These are phyloP conservation scores for Ariopsis seemanni DNA, from an alignment of 2,113 vertebrate species.

Conservation along the genomic window DNA sequence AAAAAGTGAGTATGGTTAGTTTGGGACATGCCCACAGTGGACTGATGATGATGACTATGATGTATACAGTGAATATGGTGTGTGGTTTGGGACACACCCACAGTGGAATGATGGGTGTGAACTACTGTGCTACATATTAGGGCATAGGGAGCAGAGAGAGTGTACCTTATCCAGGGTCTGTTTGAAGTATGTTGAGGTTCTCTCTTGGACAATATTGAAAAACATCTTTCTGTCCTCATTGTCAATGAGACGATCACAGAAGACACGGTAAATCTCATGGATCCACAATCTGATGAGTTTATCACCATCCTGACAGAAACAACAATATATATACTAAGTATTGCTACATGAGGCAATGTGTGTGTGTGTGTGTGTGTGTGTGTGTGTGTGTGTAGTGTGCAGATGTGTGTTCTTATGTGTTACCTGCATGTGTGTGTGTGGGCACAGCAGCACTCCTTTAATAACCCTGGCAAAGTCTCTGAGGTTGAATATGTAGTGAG, in stretches of 20 bases:
- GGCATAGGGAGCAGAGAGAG: neutral
- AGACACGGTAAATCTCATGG: slow-evolving; percentile 92
- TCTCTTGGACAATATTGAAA: slow-evolving; percentile 83
- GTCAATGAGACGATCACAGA: slow-evolving; percentile 89
- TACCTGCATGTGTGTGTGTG: slow-evolving; percentile 86
- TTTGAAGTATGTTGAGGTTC: slow-evolving; percentile 80
- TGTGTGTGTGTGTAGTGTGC: neutral
- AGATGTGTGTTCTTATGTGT: neutral
- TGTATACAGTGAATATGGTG: neutral
- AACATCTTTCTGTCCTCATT: slow-evolving; percentile 79
- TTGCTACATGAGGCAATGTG: neutral
- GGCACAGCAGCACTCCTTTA: slow-evolving; percentile 84
- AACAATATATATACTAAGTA: neutral
- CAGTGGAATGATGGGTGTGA: neutral
- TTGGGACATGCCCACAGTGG: neutral
- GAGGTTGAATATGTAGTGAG: slow-evolving; percentile 92
- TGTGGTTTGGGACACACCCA: too few relatives aligned
- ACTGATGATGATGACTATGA: neutral
- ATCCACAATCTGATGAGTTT: slow-evolving; percentile 92
- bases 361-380: slow-evolving; percentile 57
- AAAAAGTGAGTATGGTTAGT: neutral
- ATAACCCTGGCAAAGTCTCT: slow-evolving; percentile 89
- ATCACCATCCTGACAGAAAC: slow-evolving; percentile 76
- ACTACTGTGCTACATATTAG: neutral
- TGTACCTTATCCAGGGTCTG: slow-evolving; percentile 82